These are phyloP conservation scores for Echiichthys vipera DNA, from an alignment of 2,797 vertebrate species.

Conservation along the genomic window DNA sequence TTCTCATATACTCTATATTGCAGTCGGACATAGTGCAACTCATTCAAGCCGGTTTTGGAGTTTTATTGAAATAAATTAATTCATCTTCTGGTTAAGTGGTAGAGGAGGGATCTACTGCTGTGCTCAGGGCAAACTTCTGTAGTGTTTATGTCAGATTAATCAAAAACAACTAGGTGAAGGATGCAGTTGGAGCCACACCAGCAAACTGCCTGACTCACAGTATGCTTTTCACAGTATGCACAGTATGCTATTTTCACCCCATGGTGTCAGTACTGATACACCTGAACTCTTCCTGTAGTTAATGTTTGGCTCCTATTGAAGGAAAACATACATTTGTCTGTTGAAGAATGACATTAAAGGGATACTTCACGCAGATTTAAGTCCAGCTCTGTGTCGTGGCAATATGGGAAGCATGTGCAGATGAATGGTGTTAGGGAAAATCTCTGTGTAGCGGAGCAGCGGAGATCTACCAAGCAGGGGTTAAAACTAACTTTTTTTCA, in stretches of 20 bases:
- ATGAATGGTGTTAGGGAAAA: too few relatives aligned
- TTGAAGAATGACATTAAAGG: conserved; percentile 14
- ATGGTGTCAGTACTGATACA: conserved; percentile 9
- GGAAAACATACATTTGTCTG: conserved; percentile 17
- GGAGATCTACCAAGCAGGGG: too few relatives aligned
- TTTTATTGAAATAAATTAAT: conserved; percentile 48
- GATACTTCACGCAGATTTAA: too few relatives aligned
- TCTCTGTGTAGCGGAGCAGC: too few relatives aligned
- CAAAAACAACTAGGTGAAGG: conserved; percentile 33
- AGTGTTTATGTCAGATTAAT: conserved; percentile 31
- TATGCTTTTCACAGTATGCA: conserved; percentile 13
- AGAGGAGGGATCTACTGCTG: conserved; percentile 7
- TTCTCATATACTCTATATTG: conserved; percentile 44
- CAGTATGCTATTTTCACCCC: conserved; percentile 44
- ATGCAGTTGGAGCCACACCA: conserved; percentile 7
- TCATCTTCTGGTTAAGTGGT: conserved; percentile 35
- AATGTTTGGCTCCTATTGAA: conserved; percentile 14
- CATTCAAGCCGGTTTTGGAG: conserved; percentile 21
- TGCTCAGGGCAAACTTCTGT: conserved; percentile 23
- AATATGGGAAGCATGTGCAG: too few relatives aligned
- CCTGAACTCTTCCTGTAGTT: conserved; percentile 24
- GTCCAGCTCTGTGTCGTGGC: too few relatives aligned
- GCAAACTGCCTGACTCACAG: conserved; percentile 28
- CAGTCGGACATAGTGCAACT: conserved; percentile 3
- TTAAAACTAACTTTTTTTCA: too few relatives aligned